A percentile compares a stretch with the other conserved stretches of the same genome.
Conservation (phyloP, 2,888 invertebrate genomes). For the Eristalis intricaria region DNA sequence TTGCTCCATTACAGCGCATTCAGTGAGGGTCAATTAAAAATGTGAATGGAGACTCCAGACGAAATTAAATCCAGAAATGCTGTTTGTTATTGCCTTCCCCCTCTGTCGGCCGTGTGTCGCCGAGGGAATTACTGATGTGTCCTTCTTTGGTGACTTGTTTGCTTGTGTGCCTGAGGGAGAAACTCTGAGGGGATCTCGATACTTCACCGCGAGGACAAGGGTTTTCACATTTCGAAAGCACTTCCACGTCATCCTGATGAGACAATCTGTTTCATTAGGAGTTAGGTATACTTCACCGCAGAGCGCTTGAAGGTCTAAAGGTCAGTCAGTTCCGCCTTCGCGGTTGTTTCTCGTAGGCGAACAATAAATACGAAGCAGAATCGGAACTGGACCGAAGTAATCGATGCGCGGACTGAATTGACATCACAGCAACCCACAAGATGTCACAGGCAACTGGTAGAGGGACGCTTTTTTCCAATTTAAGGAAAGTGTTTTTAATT, state of each 20-base stretch:
- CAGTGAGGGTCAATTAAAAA: conserved; percentile 57
- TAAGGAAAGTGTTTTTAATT: too few relatives aligned
- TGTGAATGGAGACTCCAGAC: conserved; percentile 17
- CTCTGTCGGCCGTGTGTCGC: neutral
- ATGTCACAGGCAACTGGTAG: too few relatives aligned
- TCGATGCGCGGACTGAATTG: too few relatives aligned
- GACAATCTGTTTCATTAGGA: neutral
- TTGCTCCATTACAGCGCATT: conserved; percentile 38
- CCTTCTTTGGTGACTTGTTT: neutral
- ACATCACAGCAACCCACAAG: too few relatives aligned
- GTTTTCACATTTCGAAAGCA: neutral
- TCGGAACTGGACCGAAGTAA: too few relatives aligned
- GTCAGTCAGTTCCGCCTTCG: neutral
- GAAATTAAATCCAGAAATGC: neutral
- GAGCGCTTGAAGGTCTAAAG: neutral
- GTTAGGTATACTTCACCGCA: neutral
- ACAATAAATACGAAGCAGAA: too few relatives aligned
- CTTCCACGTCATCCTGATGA: neutral
- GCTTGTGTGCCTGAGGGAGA: neutral
- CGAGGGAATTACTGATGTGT: neutral
- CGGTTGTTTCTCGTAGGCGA: too few relatives aligned
- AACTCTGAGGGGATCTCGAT: neutral
- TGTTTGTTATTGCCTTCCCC: neutral
- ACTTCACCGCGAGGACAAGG: neutral
- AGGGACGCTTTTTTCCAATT: too few relatives aligned